A percentile compares a stretch with the other conserved stretches of the same genome.
Evolutionary conservation across 2,888 invertebrate genomes (phyloP).

Genomic region (Smittia aterrima): DNA sequence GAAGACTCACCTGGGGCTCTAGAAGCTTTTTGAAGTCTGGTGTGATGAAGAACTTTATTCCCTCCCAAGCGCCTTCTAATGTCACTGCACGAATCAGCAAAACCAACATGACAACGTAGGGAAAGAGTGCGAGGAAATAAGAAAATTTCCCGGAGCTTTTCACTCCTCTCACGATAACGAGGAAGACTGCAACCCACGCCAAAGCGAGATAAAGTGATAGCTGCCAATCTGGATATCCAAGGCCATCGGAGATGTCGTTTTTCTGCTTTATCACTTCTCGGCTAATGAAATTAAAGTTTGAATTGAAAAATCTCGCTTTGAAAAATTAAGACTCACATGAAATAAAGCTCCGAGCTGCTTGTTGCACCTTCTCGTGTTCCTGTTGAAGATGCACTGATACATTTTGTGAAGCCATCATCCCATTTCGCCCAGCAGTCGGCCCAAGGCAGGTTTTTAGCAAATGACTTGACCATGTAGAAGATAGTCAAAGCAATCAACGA

Average conservation of each 20-base stretch:
- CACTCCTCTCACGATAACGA: slow-evolving; percentile 69
- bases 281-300: slow-evolving; percentile 47
- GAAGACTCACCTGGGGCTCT: slow-evolving; percentile 59
- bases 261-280: slow-evolving; percentile 57
- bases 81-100: slow-evolving; percentile 67
- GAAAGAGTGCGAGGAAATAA: slow-evolving; percentile 86
- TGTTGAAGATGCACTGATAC: slow-evolving; percentile 46
- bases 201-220: slow-evolving; percentile 64
- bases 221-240: slow-evolving; percentile 67
- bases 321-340: slow-evolving; percentile 54
- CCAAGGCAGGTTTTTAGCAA: slow-evolving; percentile 70
- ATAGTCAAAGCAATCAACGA: slow-evolving; percentile 70
- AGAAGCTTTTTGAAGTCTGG: slow-evolving; percentile 75
- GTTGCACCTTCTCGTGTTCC: not conserved
- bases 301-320: not conserved
- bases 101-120: slow-evolving; percentile 73
- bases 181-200: slow-evolving; percentile 68
- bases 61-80: slow-evolving; percentile 68
- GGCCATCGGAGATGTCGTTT: slow-evolving; percentile 53
- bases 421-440: slow-evolving; percentile 58
- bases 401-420: slow-evolving; percentile 44
- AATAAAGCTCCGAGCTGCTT: slow-evolving; percentile 63
- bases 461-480: slow-evolving; percentile 71
- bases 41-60: slow-evolving; percentile 74
- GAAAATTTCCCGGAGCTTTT: slow-evolving; percentile 78